Evolutionary conservation across 2,888 invertebrate genomes (phyloP).

Genomic region (Hydroisotoma schaefferi): DNA sequence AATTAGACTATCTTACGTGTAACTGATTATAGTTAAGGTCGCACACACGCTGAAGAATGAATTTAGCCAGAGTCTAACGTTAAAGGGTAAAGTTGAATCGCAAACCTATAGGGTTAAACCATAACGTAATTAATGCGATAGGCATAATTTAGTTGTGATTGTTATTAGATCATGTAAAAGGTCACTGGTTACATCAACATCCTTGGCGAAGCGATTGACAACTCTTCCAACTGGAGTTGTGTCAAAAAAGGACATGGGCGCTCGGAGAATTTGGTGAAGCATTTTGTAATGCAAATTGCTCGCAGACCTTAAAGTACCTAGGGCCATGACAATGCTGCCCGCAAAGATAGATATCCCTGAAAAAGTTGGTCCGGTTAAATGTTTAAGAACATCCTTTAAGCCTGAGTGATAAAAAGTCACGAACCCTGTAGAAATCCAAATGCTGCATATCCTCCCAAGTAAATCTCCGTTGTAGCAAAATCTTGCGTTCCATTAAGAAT

Average conservation of each 20-base stretch:
- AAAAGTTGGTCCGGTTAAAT: too few species aligned
- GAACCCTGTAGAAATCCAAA: conserved; percentile 85
- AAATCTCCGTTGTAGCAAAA: conserved; percentile 65
- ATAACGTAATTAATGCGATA: too few species aligned
- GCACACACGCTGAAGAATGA: conserved; percentile 54
- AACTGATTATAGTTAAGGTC: conserved; percentile 80
- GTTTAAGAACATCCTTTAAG: too few species aligned
- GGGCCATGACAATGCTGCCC: conserved; percentile 55
- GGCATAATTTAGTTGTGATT: too few species aligned
- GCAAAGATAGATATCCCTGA: conserved; percentile 27
- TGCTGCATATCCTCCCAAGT: conserved; percentile 82
- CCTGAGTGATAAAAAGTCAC: too few species aligned
- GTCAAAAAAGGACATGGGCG: conserved; percentile 72
- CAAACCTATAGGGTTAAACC: too few species aligned
- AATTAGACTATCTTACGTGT: too few species aligned
- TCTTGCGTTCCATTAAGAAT: conserved; percentile 51
- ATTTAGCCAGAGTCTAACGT: conserved; percentile 42
- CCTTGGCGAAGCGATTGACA: conserved; percentile 60
- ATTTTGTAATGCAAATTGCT: conserved; percentile 63
- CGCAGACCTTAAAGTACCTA: conserved; percentile 60
- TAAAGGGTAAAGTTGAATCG: conserved; percentile 38
- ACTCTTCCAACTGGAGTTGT: conserved; percentile 74
- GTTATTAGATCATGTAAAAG: too few species aligned
- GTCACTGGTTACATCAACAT: conserved; percentile 37
- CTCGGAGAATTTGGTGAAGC: conserved; percentile 64